Evolutionary conservation across 1,140 invertebrate species (phyloP), one percentile per base, ranked within the genome.

Genomic region (Brachionus rotundiformis): DNA sequence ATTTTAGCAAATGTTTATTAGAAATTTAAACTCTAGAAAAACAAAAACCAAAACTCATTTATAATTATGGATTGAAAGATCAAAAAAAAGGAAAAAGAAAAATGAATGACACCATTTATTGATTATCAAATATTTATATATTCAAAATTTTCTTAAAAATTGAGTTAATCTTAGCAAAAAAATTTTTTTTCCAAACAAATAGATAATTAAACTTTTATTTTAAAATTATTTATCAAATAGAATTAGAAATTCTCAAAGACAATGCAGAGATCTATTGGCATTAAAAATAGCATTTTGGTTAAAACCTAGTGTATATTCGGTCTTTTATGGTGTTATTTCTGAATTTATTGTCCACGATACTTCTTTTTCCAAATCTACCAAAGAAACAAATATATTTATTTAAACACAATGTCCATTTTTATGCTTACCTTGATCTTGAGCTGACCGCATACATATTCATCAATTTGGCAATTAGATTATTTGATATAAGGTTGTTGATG

Each of bases 391-490:
- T n/a, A n/a, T n/a, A n/a, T n/a, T n/a, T n/a, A n/a, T n/a, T n/a
- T n/a, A n/a, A n/a, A n/a, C n/a, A n/a, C n/a, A n/a, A n/a, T n/a
- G n/a, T n/a, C n/a, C n/a, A n/a, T n/a, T n/a, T n/a, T n/a, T n/a
- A n/a, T n/a, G n/a, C n/a, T 41, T 13, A 73, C 68, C 68, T 73
- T 73, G 68, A 73, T 3, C 68, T 19, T 23, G 68, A 27, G 11
- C 36, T 25, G 3, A 73, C 27, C 1, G 68, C 68, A 25, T 73
- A 73, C 16, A 44, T 47, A n/a, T 44, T 73, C 25, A 44, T 73
- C 8, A 73, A 13, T 25, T 73, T 73, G 5, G 16, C 39, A 25
- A 73, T 73, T 44, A 73, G 44, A 73, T 73, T 73, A n/a, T 73
- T 73, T 25, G 68, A 11, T 47, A 73, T 73, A 2, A 44, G 7